Evolutionary conservation across 1,140 invertebrate genomes (phyloP).

Genomic region (Drosophila erecta): DNA sequence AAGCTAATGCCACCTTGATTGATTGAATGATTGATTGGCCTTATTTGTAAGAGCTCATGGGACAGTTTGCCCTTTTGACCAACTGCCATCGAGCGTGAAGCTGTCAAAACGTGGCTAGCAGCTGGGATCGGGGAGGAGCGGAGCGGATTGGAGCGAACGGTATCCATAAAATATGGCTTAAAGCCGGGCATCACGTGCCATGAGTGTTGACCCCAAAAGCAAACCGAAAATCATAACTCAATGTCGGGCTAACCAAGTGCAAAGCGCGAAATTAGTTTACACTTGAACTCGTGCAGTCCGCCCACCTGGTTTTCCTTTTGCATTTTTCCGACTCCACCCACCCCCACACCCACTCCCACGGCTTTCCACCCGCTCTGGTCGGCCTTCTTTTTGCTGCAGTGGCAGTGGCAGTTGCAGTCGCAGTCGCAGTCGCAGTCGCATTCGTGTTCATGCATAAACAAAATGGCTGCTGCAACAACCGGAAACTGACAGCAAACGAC

Average conservation of each 20-base stretch:
- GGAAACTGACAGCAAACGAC: constrained; percentile 81
- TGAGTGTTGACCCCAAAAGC: constrained; percentile 27
- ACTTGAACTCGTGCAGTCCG: constrained; percentile 42
- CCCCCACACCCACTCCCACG: background rate
- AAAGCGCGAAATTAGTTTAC: constrained; percentile 67
- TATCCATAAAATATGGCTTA: constrained; percentile 37
- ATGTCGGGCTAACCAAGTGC: constrained; percentile 59
- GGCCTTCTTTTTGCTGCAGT: constrained; percentile 40
- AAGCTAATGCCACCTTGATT: background rate
- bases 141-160: background rate
- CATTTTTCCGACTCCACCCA: too few species aligned
- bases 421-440: constrained; percentile 58
- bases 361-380: constrained; percentile 5
- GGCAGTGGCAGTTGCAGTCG: constrained; percentile 24
- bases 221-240: constrained; percentile 63
- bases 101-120: constrained; percentile 25
- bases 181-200: constrained; percentile 44
- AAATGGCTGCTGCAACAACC: constrained; percentile 79
- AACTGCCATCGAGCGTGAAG: constrained; percentile 32
- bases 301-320: constrained; percentile 7
- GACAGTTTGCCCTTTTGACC: constrained; percentile 10
- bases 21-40: constrained; percentile 32
- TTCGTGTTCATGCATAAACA: constrained; percentile 81
- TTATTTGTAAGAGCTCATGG: constrained; percentile 14
- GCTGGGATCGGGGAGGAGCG: background rate